Conservation (phyloP, 2,797 vertebrate genomes). For the Xyrichtys novacula region DNA sequence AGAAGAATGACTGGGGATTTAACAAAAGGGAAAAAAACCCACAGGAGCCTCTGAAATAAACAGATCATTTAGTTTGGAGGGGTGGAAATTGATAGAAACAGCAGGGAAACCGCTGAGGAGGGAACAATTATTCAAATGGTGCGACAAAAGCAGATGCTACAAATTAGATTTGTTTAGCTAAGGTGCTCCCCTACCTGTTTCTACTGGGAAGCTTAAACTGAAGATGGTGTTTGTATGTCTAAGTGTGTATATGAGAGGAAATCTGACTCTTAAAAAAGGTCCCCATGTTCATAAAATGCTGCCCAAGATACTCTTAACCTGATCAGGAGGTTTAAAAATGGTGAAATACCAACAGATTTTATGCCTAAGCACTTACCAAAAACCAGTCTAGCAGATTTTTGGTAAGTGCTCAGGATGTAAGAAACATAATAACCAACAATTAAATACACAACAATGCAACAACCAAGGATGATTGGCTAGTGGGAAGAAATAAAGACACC, state of each 20-base stretch:
- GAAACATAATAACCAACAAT: neutral
- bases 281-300: neutral
- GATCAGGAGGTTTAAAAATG: neutral
- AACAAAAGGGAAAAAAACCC: conserved; percentile 78
- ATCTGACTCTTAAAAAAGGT: conserved; percentile 1
- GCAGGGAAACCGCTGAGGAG: conserved; percentile 96
- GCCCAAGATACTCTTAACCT: neutral
- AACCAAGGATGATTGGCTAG: no score
- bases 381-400: no score
- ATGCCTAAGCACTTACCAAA: no score
- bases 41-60: conserved; percentile 90
- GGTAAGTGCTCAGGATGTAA: no score
- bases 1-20: conserved; percentile 72
- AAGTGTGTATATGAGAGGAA: neutral
- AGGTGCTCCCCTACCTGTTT: conserved; percentile 88
- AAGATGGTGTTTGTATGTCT: conserved; percentile 14
- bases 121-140: conserved; percentile 99
- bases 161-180: conserved; percentile 93
- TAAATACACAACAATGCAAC: neutral
- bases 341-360: no score
- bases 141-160: conserved; percentile 95
- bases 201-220: conserved; percentile 78
- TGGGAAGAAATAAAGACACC: no score
- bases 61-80: conserved; percentile 93
- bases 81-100: conserved; percentile 92